phyloP scores from a whole-genome alignment of 2,113 vertebrate species.

The Calyptomena viridis region DNA sequence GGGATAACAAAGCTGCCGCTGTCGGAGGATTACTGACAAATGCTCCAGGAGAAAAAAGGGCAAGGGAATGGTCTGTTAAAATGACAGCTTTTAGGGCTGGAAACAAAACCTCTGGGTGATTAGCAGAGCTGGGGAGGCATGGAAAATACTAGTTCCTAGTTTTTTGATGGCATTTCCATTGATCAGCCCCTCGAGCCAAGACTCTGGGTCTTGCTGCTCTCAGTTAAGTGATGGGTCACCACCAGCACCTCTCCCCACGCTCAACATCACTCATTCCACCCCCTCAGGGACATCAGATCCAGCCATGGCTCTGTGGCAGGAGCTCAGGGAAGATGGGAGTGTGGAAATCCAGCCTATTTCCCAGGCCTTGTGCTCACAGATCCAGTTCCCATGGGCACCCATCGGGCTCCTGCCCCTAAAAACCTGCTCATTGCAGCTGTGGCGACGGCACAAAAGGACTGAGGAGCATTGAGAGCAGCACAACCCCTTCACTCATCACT shows the following conservation, averaged over 20 bases:
- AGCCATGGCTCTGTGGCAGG: accelerated
- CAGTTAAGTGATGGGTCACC: not conserved
- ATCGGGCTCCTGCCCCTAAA: not conserved
- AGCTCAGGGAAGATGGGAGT: not conserved
- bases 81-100: not conserved
- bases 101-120: not conserved
- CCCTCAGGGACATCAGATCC: not conserved
- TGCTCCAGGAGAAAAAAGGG: not conserved
- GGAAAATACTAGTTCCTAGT: not conserved
- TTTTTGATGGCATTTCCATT: not conserved
- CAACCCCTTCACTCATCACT: slow-evolving; percentile 53
- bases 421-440: slow-evolving; percentile 59
- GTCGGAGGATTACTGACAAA: slow-evolving; percentile 45
- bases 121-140: not conserved
- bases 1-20: slow-evolving; percentile 51
- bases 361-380: not conserved
- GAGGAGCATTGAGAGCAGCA: slow-evolving; percentile 63
- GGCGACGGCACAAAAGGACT: slow-evolving; percentile 38
- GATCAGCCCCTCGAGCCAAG: not conserved
- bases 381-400: not conserved
- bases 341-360: not conserved
- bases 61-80: not conserved
- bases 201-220: not conserved
- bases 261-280: not conserved
- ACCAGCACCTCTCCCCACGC: not conserved